Evolutionary conservation across 2,888 invertebrate genomes (phyloP).

Genomic region (Athrips mouffetella): DNA sequence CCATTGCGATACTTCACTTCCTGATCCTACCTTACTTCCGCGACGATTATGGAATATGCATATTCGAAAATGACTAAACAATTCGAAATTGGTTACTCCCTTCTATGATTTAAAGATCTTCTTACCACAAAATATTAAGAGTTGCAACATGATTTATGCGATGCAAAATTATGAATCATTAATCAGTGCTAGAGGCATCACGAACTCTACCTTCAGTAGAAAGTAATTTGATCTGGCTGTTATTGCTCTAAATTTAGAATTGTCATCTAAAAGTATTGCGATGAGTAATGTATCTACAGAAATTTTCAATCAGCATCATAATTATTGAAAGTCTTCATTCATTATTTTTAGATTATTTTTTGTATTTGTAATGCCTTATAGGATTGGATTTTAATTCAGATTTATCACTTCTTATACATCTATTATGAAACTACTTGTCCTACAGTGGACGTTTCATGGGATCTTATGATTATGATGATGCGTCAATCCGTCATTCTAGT

Average conservation of each 20-base stretch:
- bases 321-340: too few relatives aligned
- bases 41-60: slow-evolving; percentile 20
- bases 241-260: slow-evolving; percentile 29
- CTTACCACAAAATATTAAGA: not conserved
- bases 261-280: slow-evolving; percentile 27
- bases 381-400: not conserved
- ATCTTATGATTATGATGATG: too few relatives aligned
- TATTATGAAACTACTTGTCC: too few relatives aligned
- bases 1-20: slow-evolving; percentile 15
- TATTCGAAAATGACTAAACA: not conserved
- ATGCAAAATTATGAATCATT: slow-evolving; percentile 23
- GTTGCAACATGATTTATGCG: not conserved
- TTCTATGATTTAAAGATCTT: not conserved
- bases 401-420: not conserved
- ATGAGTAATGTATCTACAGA: too few relatives aligned
- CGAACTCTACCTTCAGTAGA: slow-evolving; percentile 24
- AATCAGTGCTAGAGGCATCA: slow-evolving; percentile 25
- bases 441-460: too few relatives aligned
- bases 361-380: too few relatives aligned
- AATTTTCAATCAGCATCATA: too few relatives aligned
- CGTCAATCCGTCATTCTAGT: too few relatives aligned
- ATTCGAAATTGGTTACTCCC: too few relatives aligned
- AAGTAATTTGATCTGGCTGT: slow-evolving; percentile 30
- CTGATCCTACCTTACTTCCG: slow-evolving; percentile 21
- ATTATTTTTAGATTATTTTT: too few relatives aligned